Evolutionary conservation across 2,888 invertebrate species (phyloP), one percentile per base, ranked within the genome.

Genomic region (Arge pagana): DNA sequence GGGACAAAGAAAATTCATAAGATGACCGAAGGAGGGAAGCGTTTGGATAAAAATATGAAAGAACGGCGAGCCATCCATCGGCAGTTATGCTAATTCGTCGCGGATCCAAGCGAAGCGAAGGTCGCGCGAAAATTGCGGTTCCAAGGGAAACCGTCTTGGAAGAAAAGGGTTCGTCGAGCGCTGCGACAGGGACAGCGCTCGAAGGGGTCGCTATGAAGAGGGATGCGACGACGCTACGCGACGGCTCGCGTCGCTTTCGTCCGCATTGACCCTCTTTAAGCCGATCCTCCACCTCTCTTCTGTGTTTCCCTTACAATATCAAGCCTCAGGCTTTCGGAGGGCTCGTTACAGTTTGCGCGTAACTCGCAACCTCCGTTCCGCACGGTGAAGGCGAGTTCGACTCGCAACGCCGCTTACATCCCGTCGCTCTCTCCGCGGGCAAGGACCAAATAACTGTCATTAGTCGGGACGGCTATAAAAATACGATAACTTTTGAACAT

Each of bases 51-150:
- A n/a, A n/a, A n/a, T n/a, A n/a, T n/a, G n/a, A n/a, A n/a, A n/a
- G n/a, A n/a, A n/a, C n/a, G n/a, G n/a, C n/a, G n/a, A n/a, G n/a
- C n/a, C n/a, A n/a, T n/a, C n/a, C n/a, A n/a, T n/a, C n/a, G n/a
- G n/a, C n/a, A n/a, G n/a, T n/a, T n/a, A n/a, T n/a, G n/a, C n/a
- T n/a, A n/a, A n/a, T n/a, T n/a, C n/a, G n/a, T n/a, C n/a, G n/a
- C n/a, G n/a, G n/a, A n/a, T n/a, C n/a, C n/a, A n/a, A n/a, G n/a
- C n/a, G n/a, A n/a, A n/a, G n/a, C n/a, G n/a, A n/a, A n/a, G n/a
- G n/a, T n/a, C n/a, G n/a, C n/a, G n/a, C n/a, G n/a, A n/a, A 63
- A 57, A 64, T 64, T 64, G 62, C 64, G 66, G 64, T 65, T 63
- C 63, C 64, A 64, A 60, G 57, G 56, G 58, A 55, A 50, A 48